A percentile compares a stretch with the other conserved stretches of the same genome.
Conservation (phyloP, 1,140 invertebrate species). For the Apis laboriosa region DNA sequence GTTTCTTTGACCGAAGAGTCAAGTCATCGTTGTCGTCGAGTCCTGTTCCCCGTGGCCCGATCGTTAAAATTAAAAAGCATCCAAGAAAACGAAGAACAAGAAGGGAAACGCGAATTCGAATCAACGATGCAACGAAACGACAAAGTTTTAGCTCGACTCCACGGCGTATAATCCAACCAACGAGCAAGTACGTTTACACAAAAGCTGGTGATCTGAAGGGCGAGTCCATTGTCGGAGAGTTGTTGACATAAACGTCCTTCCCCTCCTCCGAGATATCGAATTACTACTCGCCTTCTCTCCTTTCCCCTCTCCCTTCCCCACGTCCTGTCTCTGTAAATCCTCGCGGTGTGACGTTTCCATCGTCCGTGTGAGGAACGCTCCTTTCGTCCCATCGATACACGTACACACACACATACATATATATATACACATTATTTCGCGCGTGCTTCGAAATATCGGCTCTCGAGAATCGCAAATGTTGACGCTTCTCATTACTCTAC, state of each 20-base stretch:
- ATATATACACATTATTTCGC: no score
- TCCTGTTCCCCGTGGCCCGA: not conserved
- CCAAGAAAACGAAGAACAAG: not conserved
- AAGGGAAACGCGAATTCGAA: no score
- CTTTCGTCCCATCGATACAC: no score
- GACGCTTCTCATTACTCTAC: no score
- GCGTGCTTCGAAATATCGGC: no score
- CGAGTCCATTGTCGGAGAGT: slow-evolving; percentile 4
- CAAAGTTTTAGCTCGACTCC: slow-evolving; percentile 1
- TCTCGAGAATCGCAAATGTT: no score
- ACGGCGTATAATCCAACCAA: not conserved
- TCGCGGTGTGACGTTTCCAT: not conserved
- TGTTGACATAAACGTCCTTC: slow-evolving; percentile 22
- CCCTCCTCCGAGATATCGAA: slow-evolving; percentile 9
- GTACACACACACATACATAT: no score
- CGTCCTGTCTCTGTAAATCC: not conserved
- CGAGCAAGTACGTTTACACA: slow-evolving; percentile 5
- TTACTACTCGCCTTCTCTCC: not conserved
- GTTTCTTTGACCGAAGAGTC: not conserved
- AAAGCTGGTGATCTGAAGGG: not conserved
- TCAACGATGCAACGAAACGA: slow-evolving; percentile 5
- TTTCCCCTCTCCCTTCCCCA: no score
- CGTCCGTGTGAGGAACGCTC: not conserved
- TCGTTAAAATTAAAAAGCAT: slow-evolving; percentile 12
- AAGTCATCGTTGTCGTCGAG: no score